A percentile compares a stretch with the other conserved stretches of the same genome.
Conservation (phyloP, 2,797 vertebrate genomes). For the Octomys mimax region DNA sequence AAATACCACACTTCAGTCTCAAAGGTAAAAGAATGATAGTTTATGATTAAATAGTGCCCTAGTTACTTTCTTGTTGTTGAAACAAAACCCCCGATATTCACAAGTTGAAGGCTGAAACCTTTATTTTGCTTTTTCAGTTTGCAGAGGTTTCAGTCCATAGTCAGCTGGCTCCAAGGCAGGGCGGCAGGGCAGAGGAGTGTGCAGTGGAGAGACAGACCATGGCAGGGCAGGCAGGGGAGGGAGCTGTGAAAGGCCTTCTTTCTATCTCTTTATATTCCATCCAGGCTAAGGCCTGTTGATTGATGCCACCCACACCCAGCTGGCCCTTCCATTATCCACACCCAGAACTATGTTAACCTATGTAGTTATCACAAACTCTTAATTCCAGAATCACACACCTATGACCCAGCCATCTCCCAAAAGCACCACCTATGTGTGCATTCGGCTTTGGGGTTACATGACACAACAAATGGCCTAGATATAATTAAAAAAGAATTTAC, state of each 20-base stretch:
- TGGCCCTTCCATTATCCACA: not conserved
- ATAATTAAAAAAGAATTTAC: not conserved
- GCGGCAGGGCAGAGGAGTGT: not conserved
- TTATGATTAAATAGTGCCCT: not conserved
- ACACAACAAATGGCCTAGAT: not conserved
- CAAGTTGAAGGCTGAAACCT: not conserved
- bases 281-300: not conserved
- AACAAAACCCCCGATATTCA: not conserved
- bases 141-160: not conserved
- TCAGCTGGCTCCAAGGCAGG: not conserved
- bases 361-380: not conserved
- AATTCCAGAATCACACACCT: not conserved
- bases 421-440: not conserved
- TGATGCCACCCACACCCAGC: not conserved
- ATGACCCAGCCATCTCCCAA: not conserved
- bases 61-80: not conserved
- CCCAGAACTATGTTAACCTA: not conserved
- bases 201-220: not conserved
- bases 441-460: not conserved
- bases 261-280: not conserved
- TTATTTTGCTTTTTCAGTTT: not conserved
- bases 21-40: conserved; percentile 24
- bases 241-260: not conserved
- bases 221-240: not conserved
- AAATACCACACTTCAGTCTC: not conserved